Percentiles rank a stretch among this genome's conserved stretches.
Conservation (phyloP, 2,888 invertebrate species). For the Automeris io region DNA sequence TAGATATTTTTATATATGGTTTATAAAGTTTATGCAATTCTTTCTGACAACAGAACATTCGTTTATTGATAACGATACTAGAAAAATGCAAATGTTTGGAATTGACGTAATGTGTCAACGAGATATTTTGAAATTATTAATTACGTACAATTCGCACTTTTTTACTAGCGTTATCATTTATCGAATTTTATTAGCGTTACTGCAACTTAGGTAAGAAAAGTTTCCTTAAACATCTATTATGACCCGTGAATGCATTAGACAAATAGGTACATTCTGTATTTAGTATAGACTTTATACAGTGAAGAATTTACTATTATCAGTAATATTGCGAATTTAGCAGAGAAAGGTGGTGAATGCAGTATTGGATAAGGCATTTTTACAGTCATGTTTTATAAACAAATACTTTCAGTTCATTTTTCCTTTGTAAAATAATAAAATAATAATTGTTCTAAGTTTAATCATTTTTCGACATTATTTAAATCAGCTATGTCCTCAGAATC, state of each 20-base stretch:
- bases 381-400: background rate
- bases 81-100: too few species aligned
- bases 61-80: too few species aligned
- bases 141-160: too few species aligned
- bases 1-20: too few species aligned
- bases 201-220: background rate
- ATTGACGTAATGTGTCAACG: too few species aligned
- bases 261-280: slow-evolving; percentile 29
- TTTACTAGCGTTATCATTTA: too few species aligned
- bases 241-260: slow-evolving; percentile 41
- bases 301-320: background rate
- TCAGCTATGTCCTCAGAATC: slow-evolving; percentile 18
- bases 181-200: background rate
- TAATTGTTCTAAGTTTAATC: background rate
- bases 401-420: background rate
- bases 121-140: too few species aligned
- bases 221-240: slow-evolving; percentile 17
- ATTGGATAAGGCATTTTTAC: background rate
- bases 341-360: background rate
- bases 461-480: slow-evolving; percentile 2
- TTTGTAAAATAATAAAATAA: background rate
- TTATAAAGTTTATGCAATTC: too few species aligned
- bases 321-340: background rate
- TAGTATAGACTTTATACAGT: slow-evolving; percentile 15
- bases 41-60: too few species aligned